Evolutionary conservation across 53 echinoderm and acorn worm species (phyloP).

Genomic region (Patiria pectinifera): DNA sequence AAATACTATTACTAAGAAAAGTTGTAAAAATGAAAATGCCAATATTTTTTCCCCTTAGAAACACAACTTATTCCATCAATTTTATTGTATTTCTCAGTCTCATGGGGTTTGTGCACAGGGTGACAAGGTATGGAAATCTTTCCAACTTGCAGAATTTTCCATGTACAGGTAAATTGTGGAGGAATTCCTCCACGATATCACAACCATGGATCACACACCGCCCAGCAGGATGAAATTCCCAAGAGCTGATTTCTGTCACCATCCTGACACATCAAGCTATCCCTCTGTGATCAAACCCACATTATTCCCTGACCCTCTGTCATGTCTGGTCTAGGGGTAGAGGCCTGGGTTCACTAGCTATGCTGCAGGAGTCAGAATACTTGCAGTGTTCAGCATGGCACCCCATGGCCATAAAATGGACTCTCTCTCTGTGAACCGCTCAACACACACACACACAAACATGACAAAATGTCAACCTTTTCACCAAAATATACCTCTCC

Average conservation of each 20-base stretch:
- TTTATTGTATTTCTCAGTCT: too few relatives aligned
- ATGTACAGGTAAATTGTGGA: too few relatives aligned
- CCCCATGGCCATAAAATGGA: conserved; percentile 23
- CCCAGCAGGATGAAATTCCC: background rate
- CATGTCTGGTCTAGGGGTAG: too few relatives aligned
- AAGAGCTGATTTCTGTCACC: background rate
- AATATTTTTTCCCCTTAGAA: too few relatives aligned
- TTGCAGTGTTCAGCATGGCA: background rate
- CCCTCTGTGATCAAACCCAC: background rate
- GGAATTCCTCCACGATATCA: too few relatives aligned
- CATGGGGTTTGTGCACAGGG: too few relatives aligned
- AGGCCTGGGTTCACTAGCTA: too few relatives aligned
- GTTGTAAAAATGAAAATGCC: too few relatives aligned
- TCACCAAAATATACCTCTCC: background rate
- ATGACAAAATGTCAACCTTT: conserved; percentile 43
- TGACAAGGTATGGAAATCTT: too few relatives aligned
- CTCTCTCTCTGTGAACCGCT: background rate
- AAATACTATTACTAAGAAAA: too few relatives aligned
- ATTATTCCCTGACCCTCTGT: background rate
- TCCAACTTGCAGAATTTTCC: too few relatives aligned
- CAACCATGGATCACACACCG: background rate
- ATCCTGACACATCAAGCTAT: background rate
- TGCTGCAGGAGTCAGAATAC: background rate
- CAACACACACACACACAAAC: background rate
- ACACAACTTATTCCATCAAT: too few relatives aligned